These are phyloP conservation scores for Sebastes hubbsi DNA, from an alignment of 2,797 vertebrate species.

Conservation along the genomic window DNA sequence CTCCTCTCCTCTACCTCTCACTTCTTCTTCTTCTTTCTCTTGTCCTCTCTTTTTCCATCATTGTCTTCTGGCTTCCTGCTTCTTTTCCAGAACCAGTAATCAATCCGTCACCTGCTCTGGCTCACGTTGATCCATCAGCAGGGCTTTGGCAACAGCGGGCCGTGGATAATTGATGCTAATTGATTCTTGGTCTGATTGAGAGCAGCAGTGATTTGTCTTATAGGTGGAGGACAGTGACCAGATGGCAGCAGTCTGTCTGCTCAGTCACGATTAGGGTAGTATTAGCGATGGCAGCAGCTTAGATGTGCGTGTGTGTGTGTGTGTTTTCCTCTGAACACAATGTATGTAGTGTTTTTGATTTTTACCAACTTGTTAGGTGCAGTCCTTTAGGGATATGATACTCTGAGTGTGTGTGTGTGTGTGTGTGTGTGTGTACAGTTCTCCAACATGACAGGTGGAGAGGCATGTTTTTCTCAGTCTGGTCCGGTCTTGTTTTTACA, in stretches of 20 bases:
- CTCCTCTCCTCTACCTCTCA: neutral
- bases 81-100: conserved; percentile 24
- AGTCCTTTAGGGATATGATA: conserved; percentile 5
- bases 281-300: conserved; percentile 1
- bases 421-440: neutral
- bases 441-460: conserved; percentile 45
- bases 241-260: conserved; percentile 70
- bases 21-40: neutral
- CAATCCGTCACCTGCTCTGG: conserved; percentile 63
- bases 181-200: conserved; percentile 61
- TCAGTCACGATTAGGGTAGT: conserved; percentile 19
- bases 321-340: neutral
- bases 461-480: conserved; percentile 45
- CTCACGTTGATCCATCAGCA: conserved; percentile 43
- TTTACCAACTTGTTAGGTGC: neutral
- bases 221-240: conserved; percentile 61
- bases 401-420: neutral
- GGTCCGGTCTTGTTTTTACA: conserved; percentile 60
- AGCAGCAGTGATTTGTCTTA: conserved; percentile 69
- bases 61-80: neutral
- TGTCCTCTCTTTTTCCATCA: neutral
- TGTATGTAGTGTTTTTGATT: conserved; percentile 7
- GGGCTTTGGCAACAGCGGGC: conserved; percentile 15
- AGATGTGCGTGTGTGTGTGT: neutral
- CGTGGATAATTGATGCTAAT: conserved; percentile 70